Evolutionary conservation across 2,888 invertebrate species (phyloP).

Genomic region (Drosophila eohydei): DNA sequence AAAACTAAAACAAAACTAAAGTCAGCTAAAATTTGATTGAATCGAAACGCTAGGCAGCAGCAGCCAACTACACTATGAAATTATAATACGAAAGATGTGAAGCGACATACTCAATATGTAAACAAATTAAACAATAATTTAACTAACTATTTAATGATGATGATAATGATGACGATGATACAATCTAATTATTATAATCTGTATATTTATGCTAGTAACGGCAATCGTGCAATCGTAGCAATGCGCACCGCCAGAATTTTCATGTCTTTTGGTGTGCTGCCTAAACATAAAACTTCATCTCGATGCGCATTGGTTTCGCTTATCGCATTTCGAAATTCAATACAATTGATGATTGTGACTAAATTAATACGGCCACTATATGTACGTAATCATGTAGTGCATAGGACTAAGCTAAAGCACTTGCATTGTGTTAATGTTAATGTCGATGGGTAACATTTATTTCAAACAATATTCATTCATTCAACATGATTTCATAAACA

Average conservation of each 20-base stretch:
- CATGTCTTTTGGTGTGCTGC: slow-evolving; percentile 54
- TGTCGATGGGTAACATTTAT: slow-evolving; percentile 38
- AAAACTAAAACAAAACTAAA: slow-evolving; percentile 13
- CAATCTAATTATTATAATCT: slow-evolving; percentile 19
- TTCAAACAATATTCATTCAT: slow-evolving; percentile 33
- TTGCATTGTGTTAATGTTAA: slow-evolving; percentile 54
- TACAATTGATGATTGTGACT: slow-evolving; percentile 67
- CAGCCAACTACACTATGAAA: slow-evolving; percentile 54
- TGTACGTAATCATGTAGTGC: slow-evolving; percentile 22
- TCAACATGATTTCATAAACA: slow-evolving; percentile 4
- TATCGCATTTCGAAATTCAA: slow-evolving; percentile 47
- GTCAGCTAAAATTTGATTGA: slow-evolving; percentile 1
- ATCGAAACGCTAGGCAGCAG: slow-evolving; percentile 46
- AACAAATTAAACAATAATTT: slow-evolving; percentile 30
- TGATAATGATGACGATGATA: slow-evolving; percentile 15
- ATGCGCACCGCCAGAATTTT: slow-evolving; percentile 50
- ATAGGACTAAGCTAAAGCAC: slow-evolving; percentile 43
- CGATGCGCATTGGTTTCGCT: slow-evolving; percentile 34
- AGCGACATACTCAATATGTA: slow-evolving; percentile 59
- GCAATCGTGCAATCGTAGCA: slow-evolving; percentile 76
- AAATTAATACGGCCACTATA: slow-evolving; percentile 30
- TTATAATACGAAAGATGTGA: slow-evolving; percentile 43
- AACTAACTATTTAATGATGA: slow-evolving; percentile 26
- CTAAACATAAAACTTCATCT: slow-evolving; percentile 19
- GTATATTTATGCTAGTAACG: slow-evolving; percentile 57